Percentiles rank a stretch among this genome's conserved stretches.
phyloP scores from a whole-genome alignment of 2,888 invertebrate species.

The Drosophila meridionalis region DNA sequence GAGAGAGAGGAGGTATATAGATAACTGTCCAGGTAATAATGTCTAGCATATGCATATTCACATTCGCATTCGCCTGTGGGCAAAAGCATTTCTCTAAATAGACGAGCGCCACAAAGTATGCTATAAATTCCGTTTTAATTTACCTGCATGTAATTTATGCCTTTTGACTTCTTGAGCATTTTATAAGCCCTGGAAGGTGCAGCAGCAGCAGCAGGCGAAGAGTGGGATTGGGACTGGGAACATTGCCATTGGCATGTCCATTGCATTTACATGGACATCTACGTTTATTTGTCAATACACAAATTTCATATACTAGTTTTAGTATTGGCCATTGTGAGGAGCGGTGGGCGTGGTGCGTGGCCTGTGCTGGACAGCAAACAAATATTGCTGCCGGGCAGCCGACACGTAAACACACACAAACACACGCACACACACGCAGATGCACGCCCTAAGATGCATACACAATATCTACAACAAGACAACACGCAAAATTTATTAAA shows the following conservation, averaged over 20 bases:
- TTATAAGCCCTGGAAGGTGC: slow-evolving; percentile 38
- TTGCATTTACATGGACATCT: slow-evolving; percentile 76
- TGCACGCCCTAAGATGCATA: slow-evolving; percentile 14
- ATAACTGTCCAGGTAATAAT: slow-evolving; percentile 22
- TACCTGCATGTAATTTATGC: slow-evolving; percentile 82
- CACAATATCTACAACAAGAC: slow-evolving; percentile 61
- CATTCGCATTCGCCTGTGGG: background rate
- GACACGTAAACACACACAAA: slow-evolving; percentile 11
- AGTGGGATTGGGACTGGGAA: slow-evolving; percentile 2
- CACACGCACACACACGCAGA: slow-evolving; percentile 11
- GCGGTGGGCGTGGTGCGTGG: slow-evolving; percentile 57
- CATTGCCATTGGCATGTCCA: slow-evolving; percentile 76
- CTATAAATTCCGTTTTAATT: slow-evolving; percentile 82
- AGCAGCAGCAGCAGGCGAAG: slow-evolving; percentile 19
- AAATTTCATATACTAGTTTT: slow-evolving; percentile 78
- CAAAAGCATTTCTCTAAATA: slow-evolving; percentile 61
- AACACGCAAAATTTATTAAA: slow-evolving; percentile 80
- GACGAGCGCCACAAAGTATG: slow-evolving; percentile 78
- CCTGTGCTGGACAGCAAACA: slow-evolving; percentile 67
- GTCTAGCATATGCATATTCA: slow-evolving; percentile 9
- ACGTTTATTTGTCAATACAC: slow-evolving; percentile 81
- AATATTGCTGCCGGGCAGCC: slow-evolving; percentile 66
- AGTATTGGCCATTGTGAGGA: slow-evolving; percentile 49
- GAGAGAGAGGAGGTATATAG: background rate
- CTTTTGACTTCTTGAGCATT: slow-evolving; percentile 79